Base-by-base conservation (phyloP, 2,888 invertebrate species). In the Cosmorhoe ocellata region DNA sequence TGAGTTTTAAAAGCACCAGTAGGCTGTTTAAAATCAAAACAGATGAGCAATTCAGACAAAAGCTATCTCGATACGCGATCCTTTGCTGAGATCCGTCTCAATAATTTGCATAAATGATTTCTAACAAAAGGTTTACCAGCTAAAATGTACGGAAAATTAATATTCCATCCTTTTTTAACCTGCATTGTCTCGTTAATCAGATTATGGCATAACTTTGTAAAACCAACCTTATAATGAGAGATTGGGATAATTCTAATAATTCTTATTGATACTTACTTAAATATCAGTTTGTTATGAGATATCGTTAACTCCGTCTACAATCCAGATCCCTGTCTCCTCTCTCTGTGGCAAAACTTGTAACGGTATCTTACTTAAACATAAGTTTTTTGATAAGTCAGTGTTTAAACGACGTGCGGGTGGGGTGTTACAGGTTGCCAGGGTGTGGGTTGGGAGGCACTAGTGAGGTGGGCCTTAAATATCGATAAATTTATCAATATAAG, bases 331-430 rank as follows among this genome's bases (percentile, higher is more conserved):
- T 61, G 45, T 38, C 57, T 61, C 41, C 53, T 65, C 63, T 73
- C 69, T 72, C 63, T 73, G 74, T 75, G 69, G 76, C 58, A 59
- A 74, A 84, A 83, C 79, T 85, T 86, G 78, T 82, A 79, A 78
- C 79, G 71, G 79, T 72, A 77, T 80, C 74, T 74, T 83, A 85
- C 74, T 84, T 82, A 82, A 87, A 84, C 87, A 81, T 88, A 89
- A 88, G 88, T 88, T 89, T 89, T 88, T 88, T 89, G 88, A 87
- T 87, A 88, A 89, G 87, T 86, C 87, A 84, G 84, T 88, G 81
- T 85, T 88, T 86, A 86, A 89, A 83, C 82, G 87, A 79, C 76
- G 73, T 82, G 82, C 81, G 61, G 84, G 78, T 66, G 74, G 79
- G 75, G 79, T 66, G 76, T 80, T 84, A 85, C 87, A 87, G 88